phyloP scores from a whole-genome alignment of 2,888 invertebrate genomes.

The Coleophora deauratella region DNA sequence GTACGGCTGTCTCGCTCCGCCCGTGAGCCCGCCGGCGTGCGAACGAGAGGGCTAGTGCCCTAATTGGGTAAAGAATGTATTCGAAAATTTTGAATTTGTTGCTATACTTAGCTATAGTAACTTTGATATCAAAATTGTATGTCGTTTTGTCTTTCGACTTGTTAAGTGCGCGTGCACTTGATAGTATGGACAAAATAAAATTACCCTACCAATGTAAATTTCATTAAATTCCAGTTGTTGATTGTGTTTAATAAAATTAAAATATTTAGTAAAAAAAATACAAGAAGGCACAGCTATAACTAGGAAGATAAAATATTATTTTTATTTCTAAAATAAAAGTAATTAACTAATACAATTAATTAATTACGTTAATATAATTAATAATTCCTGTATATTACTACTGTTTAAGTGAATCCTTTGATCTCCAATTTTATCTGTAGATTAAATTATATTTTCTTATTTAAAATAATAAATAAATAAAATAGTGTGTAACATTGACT shows the following conservation, averaged over 20 bases:
- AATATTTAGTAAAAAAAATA: too few species aligned
- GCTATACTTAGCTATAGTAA: slow-evolving; percentile 31
- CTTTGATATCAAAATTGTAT: slow-evolving; percentile 25
- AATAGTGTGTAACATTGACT: slow-evolving; percentile 39
- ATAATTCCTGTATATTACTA: slow-evolving; percentile 12
- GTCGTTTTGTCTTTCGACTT: neutral
- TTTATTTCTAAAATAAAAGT: slow-evolving; percentile 5
- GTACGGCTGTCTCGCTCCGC: slow-evolving; percentile 96
- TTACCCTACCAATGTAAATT: neutral
- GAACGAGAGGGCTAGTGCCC: too few species aligned
- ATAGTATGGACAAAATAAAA: slow-evolving; percentile 11
- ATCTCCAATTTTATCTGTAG: slow-evolving; percentile 57
- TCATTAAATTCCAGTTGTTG: neutral
- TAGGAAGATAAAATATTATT: too few species aligned
- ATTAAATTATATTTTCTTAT: slow-evolving; percentile 68
- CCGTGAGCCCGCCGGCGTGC: too few species aligned
- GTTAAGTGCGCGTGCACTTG: too few species aligned
- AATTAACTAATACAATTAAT: too few species aligned
- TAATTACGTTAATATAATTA: slow-evolving; percentile 28
- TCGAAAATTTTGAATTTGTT: slow-evolving; percentile 19
- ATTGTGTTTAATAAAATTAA: too few species aligned
- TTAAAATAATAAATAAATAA: slow-evolving; percentile 19
- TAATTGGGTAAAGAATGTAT: neutral
- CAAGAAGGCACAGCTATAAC: too few species aligned
- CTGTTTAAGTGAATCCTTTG: slow-evolving; percentile 45